phyloP scores from a whole-genome alignment of 1,140 invertebrate species.

The Fragariocoptes setiger region DNA sequence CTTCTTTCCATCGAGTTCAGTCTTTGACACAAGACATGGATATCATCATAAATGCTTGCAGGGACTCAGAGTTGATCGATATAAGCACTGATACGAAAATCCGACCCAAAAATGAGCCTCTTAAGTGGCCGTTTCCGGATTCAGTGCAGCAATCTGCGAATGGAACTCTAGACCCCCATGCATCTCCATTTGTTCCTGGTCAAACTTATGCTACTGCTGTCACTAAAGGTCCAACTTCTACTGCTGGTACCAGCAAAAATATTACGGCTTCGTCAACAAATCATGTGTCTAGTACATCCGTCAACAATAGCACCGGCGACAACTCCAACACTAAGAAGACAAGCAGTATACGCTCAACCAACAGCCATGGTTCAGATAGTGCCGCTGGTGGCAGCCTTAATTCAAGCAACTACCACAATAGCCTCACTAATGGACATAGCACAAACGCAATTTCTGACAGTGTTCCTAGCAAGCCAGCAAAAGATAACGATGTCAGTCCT shows the following conservation, averaged over 20 bases:
- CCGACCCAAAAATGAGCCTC: conserved; percentile 34
- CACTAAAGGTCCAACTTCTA: neutral
- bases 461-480: neutral
- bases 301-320: neutral
- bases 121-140: conserved; percentile 11
- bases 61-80: conserved; percentile 46
- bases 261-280: neutral
- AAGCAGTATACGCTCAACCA: neutral
- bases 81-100: conserved; percentile 44
- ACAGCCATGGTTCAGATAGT: neutral
- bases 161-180: neutral
- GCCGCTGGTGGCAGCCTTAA: neutral
- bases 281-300: neutral
- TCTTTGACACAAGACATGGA: conserved; percentile 48
- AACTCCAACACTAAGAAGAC: neutral
- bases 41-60: conserved; percentile 42
- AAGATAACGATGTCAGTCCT: neutral
- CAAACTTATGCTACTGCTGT: neutral
- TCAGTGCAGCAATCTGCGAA: conserved; percentile 3
- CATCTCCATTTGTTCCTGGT: neutral
- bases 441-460: neutral
- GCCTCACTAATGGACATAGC: neutral
- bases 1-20: conserved; percentile 74
- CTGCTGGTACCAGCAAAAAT: neutral
- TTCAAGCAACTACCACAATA: neutral